These are phyloP conservation scores for Sesia apiformis DNA, from an alignment of 2,888 invertebrate species.

Conservation along the genomic window DNA sequence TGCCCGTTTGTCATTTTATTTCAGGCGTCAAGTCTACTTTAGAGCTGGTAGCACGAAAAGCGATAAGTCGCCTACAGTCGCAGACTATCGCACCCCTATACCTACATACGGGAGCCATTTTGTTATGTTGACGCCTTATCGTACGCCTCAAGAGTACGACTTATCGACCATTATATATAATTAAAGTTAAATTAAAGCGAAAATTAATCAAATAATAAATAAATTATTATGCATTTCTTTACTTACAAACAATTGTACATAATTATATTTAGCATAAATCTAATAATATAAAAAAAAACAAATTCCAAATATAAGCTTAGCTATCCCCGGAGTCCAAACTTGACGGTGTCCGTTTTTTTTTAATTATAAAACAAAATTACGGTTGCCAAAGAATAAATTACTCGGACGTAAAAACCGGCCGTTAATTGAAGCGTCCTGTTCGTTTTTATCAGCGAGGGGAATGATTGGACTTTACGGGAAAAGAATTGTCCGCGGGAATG, in stretches of 20 bases:
- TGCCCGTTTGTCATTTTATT: too few species aligned
- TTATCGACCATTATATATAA: too few species aligned
- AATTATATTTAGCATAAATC: neutral
- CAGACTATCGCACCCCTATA: too few species aligned
- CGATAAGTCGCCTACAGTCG: too few species aligned
- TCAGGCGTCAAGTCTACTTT: too few species aligned
- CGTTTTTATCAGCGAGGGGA: neutral
- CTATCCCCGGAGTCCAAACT: neutral
- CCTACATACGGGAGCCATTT: too few species aligned
- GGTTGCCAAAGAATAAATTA: constrained; percentile 8
- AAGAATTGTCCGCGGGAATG: neutral
- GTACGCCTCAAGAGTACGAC: too few species aligned
- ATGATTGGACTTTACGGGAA: neutral
- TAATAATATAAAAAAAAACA: neutral
- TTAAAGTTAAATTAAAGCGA: too few species aligned
- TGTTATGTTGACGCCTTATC: too few species aligned
- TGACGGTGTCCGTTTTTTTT: neutral
- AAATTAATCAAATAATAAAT: too few species aligned
- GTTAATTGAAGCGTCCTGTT: constrained; percentile 17
- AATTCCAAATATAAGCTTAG: neutral
- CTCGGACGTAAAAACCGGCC: constrained; percentile 16
- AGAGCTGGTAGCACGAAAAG: too few species aligned
- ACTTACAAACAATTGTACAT: neutral
- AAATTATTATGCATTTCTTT: neutral
- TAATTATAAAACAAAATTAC: neutral